Evolutionary conservation across 2,888 invertebrate genomes (phyloP), one percentile per base, ranked within the genome.

Genomic region (Chydorus sphaericus): DNA sequence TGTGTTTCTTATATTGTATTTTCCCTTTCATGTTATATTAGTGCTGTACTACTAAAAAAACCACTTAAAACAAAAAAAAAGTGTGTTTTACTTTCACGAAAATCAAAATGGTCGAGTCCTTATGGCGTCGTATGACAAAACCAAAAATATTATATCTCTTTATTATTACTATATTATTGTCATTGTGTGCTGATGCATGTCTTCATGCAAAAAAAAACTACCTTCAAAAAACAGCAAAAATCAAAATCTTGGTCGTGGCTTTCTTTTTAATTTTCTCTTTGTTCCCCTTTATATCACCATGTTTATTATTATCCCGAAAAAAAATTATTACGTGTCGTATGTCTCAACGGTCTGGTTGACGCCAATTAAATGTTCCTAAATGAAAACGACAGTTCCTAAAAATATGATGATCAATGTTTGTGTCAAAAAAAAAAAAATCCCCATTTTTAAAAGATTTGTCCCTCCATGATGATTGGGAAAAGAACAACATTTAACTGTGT

Each of bases 21-120:
- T n/a, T n/a, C n/a, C n/a, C n/a, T n/a, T n/a, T n/a, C n/a, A n/a
- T n/a, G n/a, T n/a, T n/a, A n/a, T n/a, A n/a, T n/a, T n/a, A n/a
- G n/a, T 36, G 36, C 36, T n/a, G 16, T 5, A 16, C 14, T n/a
- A 36, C 16, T 2, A 4, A 4, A 36, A 36, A 14, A n/a, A 14
- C 14, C 36, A 36, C 20, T 37, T 37, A 7, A 37, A 7, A 7
- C 18, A 18, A 14, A 39, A 7, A 39, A 39, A 39, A 2, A 20
- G 8, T 8, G 33, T 33, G 33, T 33, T 33, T 33, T 33, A 14
- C 8, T 10, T 10, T 33, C 44, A 44, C 44, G 44, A 44, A 44
- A 44, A 44, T 44, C 44, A 44, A 44, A 44, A 44, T 44, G 44
- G 44, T 44, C 44, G 44, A 44, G 44, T 44, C 44, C 44, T 44